phyloP scores from a whole-genome alignment of 2,797 vertebrate species.

The Pantherophis vulpinus region DNA sequence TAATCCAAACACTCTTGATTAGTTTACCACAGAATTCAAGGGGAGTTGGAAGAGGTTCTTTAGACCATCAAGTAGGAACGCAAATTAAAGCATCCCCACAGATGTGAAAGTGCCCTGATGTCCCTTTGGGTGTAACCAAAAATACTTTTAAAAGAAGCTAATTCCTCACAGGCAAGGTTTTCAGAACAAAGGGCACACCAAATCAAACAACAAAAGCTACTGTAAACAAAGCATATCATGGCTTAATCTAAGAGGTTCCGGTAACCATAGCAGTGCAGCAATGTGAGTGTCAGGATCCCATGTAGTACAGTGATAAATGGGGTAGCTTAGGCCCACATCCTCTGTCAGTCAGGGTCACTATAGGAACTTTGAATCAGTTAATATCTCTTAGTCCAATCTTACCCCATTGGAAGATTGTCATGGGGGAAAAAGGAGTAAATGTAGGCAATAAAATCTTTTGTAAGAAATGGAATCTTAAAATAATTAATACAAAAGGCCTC shows the following conservation, averaged over 20 bases:
- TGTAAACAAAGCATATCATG: not conserved
- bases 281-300: not conserved
- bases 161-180: not conserved
- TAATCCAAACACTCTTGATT: not conserved
- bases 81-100: not conserved
- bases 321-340: not conserved
- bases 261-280: not conserved
- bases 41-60: not conserved
- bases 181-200: not conserved
- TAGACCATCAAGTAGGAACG: not conserved
- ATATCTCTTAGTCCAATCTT: not conserved
- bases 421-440: not conserved
- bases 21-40: not conserved
- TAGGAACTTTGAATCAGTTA: not conserved
- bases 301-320: not conserved
- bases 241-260: not conserved
- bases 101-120: not conserved
- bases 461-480: not conserved
- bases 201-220: not conserved
- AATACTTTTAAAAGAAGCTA: not conserved
- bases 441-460: not conserved
- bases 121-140: not conserved
- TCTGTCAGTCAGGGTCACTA: not conserved
- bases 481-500: not conserved
- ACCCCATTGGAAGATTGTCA: not conserved